Evolutionary conservation across 53 echinoderm and acorn worm species (phyloP).

Genomic region (Holothuria scabra): DNA sequence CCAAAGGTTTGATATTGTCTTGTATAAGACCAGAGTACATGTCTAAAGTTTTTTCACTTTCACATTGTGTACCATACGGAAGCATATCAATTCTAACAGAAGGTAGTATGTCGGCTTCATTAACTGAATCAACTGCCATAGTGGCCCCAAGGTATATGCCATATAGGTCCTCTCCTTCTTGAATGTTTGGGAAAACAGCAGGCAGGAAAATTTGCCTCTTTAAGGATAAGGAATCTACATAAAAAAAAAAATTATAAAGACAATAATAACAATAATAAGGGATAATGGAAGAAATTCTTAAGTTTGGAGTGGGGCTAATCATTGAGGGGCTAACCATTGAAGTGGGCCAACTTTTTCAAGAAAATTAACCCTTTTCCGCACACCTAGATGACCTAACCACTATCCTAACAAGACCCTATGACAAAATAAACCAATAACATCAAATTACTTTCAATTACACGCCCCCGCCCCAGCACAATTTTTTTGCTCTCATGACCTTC

Average conservation of each 20-base stretch:
- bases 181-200: constrained; percentile 17
- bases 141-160: constrained; percentile 78
- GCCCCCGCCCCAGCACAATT: too few species aligned
- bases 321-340: too few species aligned
- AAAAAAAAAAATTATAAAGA: neutral
- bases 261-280: too few species aligned
- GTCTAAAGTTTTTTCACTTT: constrained; percentile 60
- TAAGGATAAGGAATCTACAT: neutral
- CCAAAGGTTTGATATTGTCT: constrained; percentile 61
- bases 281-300: too few species aligned
- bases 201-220: constrained; percentile 25
- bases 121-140: constrained; percentile 80
- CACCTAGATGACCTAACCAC: too few species aligned
- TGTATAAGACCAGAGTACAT: constrained; percentile 70
- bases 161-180: constrained; percentile 17
- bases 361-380: too few species aligned
- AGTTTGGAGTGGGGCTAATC: too few species aligned
- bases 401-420: too few species aligned
- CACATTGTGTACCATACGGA: constrained; percentile 74
- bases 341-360: too few species aligned
- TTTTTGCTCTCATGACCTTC: too few species aligned
- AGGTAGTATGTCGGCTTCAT: constrained; percentile 60
- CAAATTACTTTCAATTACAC: too few species aligned
- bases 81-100: constrained; percentile 64
- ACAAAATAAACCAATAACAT: too few species aligned